Evolutionary conservation across 1,140 invertebrate species (phyloP).

Genomic region (Daktulosphaira vitifoliae): DNA sequence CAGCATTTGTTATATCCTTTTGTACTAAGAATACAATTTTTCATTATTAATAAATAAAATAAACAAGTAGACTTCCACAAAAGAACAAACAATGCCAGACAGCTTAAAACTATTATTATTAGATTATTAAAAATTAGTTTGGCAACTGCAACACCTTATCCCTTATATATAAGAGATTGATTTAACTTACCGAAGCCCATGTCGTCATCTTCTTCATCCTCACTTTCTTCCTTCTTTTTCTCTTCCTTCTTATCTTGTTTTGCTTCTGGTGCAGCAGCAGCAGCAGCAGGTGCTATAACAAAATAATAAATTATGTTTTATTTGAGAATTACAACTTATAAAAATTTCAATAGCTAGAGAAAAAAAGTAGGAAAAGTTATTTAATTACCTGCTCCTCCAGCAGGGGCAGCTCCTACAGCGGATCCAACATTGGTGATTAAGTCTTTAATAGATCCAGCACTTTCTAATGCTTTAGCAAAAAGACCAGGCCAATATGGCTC

Average conservation of each 20-base stretch:
- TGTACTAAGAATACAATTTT: too few relatives aligned
- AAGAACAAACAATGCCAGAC: too few relatives aligned
- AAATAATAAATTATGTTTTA: slow-evolving; percentile 34
- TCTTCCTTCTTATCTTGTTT: slow-evolving; percentile 75
- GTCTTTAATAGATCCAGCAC: slow-evolving; percentile 86
- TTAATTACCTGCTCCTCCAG: slow-evolving; percentile 51
- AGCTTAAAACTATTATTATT: too few relatives aligned
- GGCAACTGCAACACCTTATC: too few relatives aligned
- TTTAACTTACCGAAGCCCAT: slow-evolving; percentile 89
- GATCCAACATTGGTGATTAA: slow-evolving; percentile 91
- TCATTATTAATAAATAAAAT: too few relatives aligned
- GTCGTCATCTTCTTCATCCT: slow-evolving; percentile 82
- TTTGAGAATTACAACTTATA: too few relatives aligned
- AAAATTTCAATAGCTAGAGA: too few relatives aligned
- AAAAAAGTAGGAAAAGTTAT: not conserved
- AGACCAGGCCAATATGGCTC: slow-evolving; percentile 99
- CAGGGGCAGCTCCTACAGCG: slow-evolving; percentile 75
- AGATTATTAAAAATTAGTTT: too few relatives aligned
- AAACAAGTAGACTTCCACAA: too few relatives aligned
- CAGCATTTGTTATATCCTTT: too few relatives aligned
- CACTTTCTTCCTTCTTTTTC: slow-evolving; percentile 66
- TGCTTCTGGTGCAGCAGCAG: slow-evolving; percentile 56
- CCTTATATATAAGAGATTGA: too few relatives aligned
- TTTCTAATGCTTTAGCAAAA: slow-evolving; percentile 94
- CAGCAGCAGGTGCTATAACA: slow-evolving; percentile 54